These are phyloP conservation scores for Microctenopoma stevenorrisi DNA, from an alignment of 2,797 vertebrate species.

Conservation along the genomic window DNA sequence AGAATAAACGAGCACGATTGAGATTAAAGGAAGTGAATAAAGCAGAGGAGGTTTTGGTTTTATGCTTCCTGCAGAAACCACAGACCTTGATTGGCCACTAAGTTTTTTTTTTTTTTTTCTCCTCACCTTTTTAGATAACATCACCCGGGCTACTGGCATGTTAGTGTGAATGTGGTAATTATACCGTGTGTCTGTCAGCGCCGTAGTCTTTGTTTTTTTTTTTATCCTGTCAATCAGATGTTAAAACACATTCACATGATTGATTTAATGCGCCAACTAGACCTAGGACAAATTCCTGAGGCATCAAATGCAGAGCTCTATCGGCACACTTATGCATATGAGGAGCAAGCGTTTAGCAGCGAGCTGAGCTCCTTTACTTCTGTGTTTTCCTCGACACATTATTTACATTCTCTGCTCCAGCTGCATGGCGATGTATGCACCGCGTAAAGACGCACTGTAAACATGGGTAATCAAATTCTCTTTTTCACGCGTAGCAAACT, in stretches of 20 bases:
- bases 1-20: slow-evolving; percentile 61
- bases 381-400: too few species aligned
- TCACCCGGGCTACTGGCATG: slow-evolving; percentile 63
- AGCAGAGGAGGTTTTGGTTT: slow-evolving; percentile 59
- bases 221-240: slow-evolving; percentile 17
- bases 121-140: slow-evolving; percentile 56
- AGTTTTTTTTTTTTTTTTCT: slow-evolving; percentile 7
- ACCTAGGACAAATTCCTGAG: not conserved
- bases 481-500: not conserved
- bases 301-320: slow-evolving; percentile 1
- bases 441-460: too few species aligned
- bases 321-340: too few species aligned
- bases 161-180: slow-evolving; percentile 39
- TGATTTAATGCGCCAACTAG: slow-evolving; percentile 20
- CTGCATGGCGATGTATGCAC: not conserved
- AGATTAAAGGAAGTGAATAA: slow-evolving; percentile 72
- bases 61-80: slow-evolving; percentile 62
- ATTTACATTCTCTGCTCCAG: too few species aligned
- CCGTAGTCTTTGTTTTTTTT: slow-evolving; percentile 11
- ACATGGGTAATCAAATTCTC: too few species aligned
- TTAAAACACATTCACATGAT: slow-evolving; percentile 8
- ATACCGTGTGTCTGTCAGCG: slow-evolving; percentile 39
- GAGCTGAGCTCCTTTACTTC: too few species aligned
- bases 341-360: too few species aligned
- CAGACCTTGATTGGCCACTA: slow-evolving; percentile 56